Evolutionary conservation across 2,797 vertebrate genomes (phyloP).

Genomic region (Notolepis coatsorum): DNA sequence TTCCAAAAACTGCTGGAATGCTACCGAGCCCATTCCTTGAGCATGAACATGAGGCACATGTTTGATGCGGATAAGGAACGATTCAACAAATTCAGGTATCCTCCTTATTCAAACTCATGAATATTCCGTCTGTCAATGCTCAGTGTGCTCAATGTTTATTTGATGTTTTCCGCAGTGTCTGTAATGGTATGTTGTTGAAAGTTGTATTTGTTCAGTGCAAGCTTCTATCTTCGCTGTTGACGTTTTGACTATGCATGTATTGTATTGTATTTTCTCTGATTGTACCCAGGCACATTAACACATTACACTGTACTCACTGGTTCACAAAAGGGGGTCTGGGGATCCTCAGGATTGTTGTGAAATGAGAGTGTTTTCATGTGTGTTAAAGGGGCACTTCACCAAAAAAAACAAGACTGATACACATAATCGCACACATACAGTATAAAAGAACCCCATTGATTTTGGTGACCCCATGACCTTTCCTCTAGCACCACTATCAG

Average conservation of each 20-base stretch:
- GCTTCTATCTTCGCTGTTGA: not conserved
- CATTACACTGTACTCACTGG: not conserved
- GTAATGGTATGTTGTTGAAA: too few relatives aligned
- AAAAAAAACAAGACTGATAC: too few relatives aligned
- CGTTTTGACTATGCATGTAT: not conserved
- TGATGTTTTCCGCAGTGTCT: not conserved
- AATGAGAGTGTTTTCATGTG: too few relatives aligned
- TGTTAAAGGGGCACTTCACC: too few relatives aligned
- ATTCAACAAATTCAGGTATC: constrained; percentile 91
- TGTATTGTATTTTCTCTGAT: not conserved
- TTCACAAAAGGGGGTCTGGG: too few relatives aligned
- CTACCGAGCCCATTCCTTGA: constrained; percentile 81
- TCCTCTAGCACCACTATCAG: too few relatives aligned
- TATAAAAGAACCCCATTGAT: too few relatives aligned
- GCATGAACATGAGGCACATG: constrained; percentile 89
- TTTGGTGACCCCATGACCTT: too few relatives aligned
- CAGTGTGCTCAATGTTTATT: not conserved
- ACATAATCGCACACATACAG: too few relatives aligned
- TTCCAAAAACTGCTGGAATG: constrained; percentile 90
- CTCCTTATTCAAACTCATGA: not conserved
- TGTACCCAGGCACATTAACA: not conserved
- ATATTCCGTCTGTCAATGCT: not conserved
- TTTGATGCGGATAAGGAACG: constrained; percentile 89
- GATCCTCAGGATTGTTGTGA: too few relatives aligned
- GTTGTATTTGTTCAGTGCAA: too few relatives aligned